Evolutionary conservation across 2,113 vertebrate species (phyloP).

Genomic region (Nanorana parkeri): DNA sequence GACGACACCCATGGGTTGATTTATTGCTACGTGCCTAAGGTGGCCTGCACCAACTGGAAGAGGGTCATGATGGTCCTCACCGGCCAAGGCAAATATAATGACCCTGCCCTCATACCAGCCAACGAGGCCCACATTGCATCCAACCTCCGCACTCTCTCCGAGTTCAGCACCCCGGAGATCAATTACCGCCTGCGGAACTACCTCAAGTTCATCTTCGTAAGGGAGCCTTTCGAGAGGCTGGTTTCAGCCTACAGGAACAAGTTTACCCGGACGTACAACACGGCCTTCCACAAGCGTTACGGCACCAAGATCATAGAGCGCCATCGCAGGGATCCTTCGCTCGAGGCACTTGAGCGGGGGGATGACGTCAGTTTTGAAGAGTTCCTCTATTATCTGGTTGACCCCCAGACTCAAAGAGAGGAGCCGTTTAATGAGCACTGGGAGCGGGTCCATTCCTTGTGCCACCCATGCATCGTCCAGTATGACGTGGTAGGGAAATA

Average conservation of each 20-base stretch:
- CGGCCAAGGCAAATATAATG: slow-evolving; percentile 72
- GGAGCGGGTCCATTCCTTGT: slow-evolving; percentile 90
- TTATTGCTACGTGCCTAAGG: slow-evolving; percentile 95
- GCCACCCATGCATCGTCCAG: slow-evolving; percentile 92
- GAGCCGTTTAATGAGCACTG: slow-evolving; percentile 96
- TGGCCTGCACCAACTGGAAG: slow-evolving; percentile 97
- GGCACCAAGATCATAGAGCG: slow-evolving; percentile 89
- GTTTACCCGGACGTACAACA: slow-evolving; percentile 88
- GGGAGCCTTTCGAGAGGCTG: slow-evolving; percentile 92
- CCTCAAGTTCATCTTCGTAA: slow-evolving; percentile 92
- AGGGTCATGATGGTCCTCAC: slow-evolving; percentile 90
- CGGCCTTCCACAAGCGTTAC: slow-evolving; percentile 88
- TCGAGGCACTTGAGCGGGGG: slow-evolving; percentile 79
- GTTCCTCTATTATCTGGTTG: slow-evolving; percentile 92
- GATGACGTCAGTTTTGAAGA: slow-evolving; percentile 90
- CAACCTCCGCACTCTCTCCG: slow-evolving; percentile 83
- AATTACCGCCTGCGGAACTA: slow-evolving; percentile 88
- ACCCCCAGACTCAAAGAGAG: slow-evolving; percentile 84
- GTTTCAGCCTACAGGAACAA: slow-evolving; percentile 95
- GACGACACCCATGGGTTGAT: slow-evolving; percentile 86
- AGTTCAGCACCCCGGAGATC: slow-evolving; percentile 85
- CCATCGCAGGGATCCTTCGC: slow-evolving; percentile 77
- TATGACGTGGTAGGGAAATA: slow-evolving; percentile 94
- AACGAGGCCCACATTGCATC: slow-evolving; percentile 83
- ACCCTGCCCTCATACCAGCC: slow-evolving; percentile 84